These are phyloP conservation scores for Cuniculus paca DNA, from an alignment of 2,797 vertebrate species.

Conservation along the genomic window DNA sequence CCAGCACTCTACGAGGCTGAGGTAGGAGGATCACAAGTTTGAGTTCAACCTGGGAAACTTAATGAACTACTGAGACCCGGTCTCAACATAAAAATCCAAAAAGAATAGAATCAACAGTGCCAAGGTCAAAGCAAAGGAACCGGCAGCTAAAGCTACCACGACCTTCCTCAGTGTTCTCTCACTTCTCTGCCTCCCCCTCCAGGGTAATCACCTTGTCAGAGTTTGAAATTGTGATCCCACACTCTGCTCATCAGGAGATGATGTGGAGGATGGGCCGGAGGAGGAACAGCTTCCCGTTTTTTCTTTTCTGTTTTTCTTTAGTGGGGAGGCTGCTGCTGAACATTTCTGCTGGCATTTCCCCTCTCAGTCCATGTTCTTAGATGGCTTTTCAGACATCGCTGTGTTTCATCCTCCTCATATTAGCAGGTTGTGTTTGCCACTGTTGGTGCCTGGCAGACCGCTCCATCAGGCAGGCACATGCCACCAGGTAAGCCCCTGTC, in stretches of 20 bases:
- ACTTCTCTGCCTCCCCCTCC: conserved; percentile 19
- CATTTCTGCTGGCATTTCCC: not conserved
- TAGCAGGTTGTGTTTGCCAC: not conserved
- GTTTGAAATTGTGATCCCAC: conserved; percentile 28
- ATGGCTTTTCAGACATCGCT: not conserved
- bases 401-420: not conserved
- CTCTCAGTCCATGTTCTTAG: not conserved
- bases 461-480: not conserved
- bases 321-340: not conserved
- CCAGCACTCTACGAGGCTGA: not conserved
- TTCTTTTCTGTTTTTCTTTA: conserved; percentile 17
- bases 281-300: not conserved
- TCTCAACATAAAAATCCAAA: not conserved
- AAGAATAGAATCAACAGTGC: conserved; percentile 88
- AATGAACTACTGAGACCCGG: not conserved
- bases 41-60: not conserved
- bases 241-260: conserved; percentile 34
- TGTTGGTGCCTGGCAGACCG: not conserved
- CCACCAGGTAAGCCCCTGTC: too few relatives aligned
- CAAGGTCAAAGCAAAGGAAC: conserved; percentile 95
- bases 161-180: conserved; percentile 60
- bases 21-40: not conserved
- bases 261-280: not conserved
- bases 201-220: conserved; percentile 38
- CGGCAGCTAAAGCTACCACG: conserved; percentile 88